A percentile compares a stretch with the other conserved stretches of the same genome.
Evolutionary conservation across 2,888 invertebrate species (phyloP).

Genomic region (Galeopsomyia nigrocyanea): DNA sequence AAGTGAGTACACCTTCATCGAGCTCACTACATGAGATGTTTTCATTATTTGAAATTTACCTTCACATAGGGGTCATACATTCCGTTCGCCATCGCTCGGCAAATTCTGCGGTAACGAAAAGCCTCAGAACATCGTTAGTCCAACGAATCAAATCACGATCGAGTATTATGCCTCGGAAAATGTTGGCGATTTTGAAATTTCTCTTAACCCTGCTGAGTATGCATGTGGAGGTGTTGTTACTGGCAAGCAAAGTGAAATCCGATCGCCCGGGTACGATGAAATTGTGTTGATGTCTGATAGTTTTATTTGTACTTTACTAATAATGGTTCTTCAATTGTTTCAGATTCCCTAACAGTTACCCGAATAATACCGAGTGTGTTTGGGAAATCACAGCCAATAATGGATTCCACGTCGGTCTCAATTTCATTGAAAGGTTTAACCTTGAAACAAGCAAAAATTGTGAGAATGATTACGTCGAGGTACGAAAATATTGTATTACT

Average conservation of each 20-base stretch:
- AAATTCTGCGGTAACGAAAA: slow-evolving; percentile 75
- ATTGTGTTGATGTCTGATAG: neutral
- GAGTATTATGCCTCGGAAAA: slow-evolving; percentile 77
- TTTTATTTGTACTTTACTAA: neutral
- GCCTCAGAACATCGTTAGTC: slow-evolving; percentile 69
- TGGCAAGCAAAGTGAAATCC: slow-evolving; percentile 54
- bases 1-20: slow-evolving; percentile 52
- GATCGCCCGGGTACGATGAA: slow-evolving; percentile 59
- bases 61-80: slow-evolving; percentile 44
- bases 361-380: slow-evolving; percentile 81
- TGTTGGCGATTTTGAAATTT: slow-evolving; percentile 62
- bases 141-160: slow-evolving; percentile 74
- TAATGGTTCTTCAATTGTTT: slow-evolving; percentile 15
- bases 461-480: slow-evolving; percentile 81
- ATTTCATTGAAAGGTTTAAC: slow-evolving; percentile 80
- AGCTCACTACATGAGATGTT: neutral
- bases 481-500: slow-evolving; percentile 58
- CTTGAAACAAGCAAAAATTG: slow-evolving; percentile 81
- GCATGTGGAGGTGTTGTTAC: slow-evolving; percentile 60
- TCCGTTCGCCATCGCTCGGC: slow-evolving; percentile 56
- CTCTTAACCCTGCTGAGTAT: slow-evolving; percentile 49
- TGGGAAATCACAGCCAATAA: slow-evolving; percentile 79
- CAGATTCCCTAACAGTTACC: slow-evolving; percentile 77
- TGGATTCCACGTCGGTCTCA: slow-evolving; percentile 79
- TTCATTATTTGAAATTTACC: neutral